Evolutionary conservation across 2,113 vertebrate species (phyloP).

Genomic region (Hemibates koningsi): DNA sequence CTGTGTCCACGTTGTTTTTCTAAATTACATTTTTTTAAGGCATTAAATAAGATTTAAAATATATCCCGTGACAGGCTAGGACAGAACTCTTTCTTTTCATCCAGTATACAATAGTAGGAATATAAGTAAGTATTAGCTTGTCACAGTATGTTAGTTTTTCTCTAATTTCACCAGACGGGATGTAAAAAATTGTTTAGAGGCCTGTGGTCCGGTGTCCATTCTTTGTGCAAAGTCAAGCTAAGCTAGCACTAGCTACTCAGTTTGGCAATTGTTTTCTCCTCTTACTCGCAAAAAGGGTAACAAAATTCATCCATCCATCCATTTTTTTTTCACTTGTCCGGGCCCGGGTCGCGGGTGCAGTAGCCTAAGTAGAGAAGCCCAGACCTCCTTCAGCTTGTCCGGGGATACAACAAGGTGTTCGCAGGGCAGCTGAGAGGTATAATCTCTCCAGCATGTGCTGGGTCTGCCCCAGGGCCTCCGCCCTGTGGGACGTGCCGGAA

Average conservation of each 20-base stretch:
- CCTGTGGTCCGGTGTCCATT: accelerated
- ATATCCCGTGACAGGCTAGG: accelerated
- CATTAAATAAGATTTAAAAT: background rate
- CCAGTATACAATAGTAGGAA: background rate
- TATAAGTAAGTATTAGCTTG: background rate
- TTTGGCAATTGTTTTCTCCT: accelerated
- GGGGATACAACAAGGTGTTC: accelerated
- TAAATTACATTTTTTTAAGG: background rate
- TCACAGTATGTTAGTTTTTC: background rate
- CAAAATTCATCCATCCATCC: background rate
- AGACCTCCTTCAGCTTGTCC: background rate
- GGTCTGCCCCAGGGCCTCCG: background rate
- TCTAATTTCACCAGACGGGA: accelerated
- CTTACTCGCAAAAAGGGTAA: background rate
- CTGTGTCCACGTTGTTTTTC: background rate
- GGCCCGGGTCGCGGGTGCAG: accelerated
- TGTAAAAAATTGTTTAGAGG: background rate
- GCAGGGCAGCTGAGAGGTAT: background rate
- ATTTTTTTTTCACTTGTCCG: background rate
- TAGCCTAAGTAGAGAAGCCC: background rate
- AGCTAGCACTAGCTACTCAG: background rate
- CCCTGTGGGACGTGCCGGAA: accelerated
- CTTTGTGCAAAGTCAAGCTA: background rate
- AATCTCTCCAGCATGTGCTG: background rate
- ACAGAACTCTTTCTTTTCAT: background rate